Base-by-base conservation (phyloP, 1,140 invertebrate genomes). In the Heterodera schachtii region DNA sequence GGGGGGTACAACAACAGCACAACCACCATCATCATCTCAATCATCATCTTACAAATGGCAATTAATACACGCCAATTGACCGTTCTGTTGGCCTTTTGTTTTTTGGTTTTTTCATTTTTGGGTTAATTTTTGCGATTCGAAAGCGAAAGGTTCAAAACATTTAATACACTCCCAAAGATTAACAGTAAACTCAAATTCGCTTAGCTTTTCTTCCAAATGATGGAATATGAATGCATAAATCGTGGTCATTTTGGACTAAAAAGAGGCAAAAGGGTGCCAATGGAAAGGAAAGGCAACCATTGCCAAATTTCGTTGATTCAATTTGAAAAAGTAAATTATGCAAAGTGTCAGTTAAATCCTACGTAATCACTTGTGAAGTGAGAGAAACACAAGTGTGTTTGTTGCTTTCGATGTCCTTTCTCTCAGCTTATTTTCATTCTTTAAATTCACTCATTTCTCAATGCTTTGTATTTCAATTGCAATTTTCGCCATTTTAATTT, bases 191-290 rank as follows among this genome's bases (percentile, higher is more conserved):
- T 31, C 31, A 31, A 31, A 31, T 1, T 31, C 31, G 31, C 31
- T 31, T 31, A 31, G 31, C 31, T 31, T 31, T 31, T 31, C 31
- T 31, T 31, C 31, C 31, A 31, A 31, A 31, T 31, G 31, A 31
- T 31, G 31, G 31, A 31, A 31, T 31, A 31, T 31, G 31, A 74
- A 43, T 74, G 73, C 52, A 49, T 74, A 49, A 74, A 74, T 74
- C 9, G 3, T n/a, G 19, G 19, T 74, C 31, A 31, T 74, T 74
- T 74, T 21, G 46, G 73, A 5, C 57, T 19, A 64, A 64, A 19
- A 16, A 64, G 4, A 64, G 57, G 57, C 57, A 19, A 60, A 19
- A 16, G 2, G 2, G 57, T 52, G 49, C 57, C 16, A 19, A 16
- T 16, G 49, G 49, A 13, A 8, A 19, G 57, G 13, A 19, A 19